Conservation (phyloP, 2,888 invertebrate genomes). For the Heliconius erato region DNA sequence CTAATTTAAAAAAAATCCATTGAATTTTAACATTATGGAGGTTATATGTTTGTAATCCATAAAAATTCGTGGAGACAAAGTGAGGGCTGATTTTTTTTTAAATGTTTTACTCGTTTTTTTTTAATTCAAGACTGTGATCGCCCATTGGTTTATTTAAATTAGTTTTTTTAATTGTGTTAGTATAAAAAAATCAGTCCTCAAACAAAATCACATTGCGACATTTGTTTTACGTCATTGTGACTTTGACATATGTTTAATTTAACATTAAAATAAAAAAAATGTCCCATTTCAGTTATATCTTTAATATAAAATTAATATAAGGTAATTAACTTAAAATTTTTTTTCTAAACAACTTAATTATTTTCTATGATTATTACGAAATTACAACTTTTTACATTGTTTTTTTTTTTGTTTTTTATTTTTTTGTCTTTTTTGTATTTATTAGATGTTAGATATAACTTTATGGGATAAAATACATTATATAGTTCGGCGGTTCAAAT, state of each 20-base stretch:
- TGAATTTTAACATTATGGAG: constrained; percentile 73
- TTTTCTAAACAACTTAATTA: constrained; percentile 20
- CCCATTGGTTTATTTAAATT: constrained; percentile 52
- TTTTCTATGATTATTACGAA: constrained; percentile 22
- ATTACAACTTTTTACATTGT: constrained; percentile 9
- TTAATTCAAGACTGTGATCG: constrained; percentile 34
- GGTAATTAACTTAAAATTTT: not conserved
- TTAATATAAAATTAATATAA: constrained; percentile 25
- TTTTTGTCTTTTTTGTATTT: constrained; percentile 11
- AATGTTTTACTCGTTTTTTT: constrained; percentile 8
- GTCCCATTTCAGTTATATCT: constrained; percentile 43
- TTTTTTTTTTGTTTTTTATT: not conserved
- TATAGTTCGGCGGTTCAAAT: constrained; percentile 22
- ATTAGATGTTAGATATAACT: constrained; percentile 31
- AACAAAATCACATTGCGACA: constrained; percentile 77
- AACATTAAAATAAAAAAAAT: constrained; percentile 30
- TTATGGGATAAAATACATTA: constrained; percentile 20
- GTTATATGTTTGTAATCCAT: constrained; percentile 77
- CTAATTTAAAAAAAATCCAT: constrained; percentile 61
- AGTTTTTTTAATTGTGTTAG: constrained; percentile 57
- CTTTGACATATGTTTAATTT: constrained; percentile 58
- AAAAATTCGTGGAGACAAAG: constrained; percentile 63
- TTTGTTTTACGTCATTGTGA: constrained; percentile 81
- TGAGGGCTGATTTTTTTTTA: constrained; percentile 66
- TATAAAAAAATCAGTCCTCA: constrained; percentile 68